Evolutionary conservation across 35 echinoderm and acorn worm species (phyloP).

Genomic region (Diadema setosum): DNA sequence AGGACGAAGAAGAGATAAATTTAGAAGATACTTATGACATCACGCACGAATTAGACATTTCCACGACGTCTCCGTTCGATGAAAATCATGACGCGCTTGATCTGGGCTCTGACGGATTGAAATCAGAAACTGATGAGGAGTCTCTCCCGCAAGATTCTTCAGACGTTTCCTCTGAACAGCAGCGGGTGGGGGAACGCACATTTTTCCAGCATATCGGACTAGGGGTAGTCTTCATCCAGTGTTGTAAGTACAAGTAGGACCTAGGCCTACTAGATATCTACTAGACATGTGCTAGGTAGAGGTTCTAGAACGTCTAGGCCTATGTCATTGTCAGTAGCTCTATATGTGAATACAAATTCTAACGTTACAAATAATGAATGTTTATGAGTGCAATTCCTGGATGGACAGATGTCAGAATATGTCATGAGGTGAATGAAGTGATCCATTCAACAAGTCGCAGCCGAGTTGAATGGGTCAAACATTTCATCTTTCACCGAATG

Average conservation of each 20-base stretch:
- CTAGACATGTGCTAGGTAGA: background rate
- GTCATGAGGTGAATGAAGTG: background rate
- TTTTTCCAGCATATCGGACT: background rate
- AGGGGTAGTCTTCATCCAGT: background rate
- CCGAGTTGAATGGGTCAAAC: no score
- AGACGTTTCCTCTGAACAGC: background rate
- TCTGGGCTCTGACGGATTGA: background rate
- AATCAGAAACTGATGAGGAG: background rate
- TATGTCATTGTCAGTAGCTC: background rate
- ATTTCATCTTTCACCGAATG: no score
- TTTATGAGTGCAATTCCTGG: background rate
- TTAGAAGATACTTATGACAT: background rate
- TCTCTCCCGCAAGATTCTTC: background rate
- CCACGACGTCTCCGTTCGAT: background rate
- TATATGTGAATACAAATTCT: background rate
- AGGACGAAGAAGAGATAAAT: background rate
- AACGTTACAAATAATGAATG: background rate
- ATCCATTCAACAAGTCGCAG: no score
- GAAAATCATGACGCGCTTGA: background rate
- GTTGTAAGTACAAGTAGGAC: background rate
- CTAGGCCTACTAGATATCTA: background rate
- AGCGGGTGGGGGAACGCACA: background rate
- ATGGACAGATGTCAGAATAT: background rate
- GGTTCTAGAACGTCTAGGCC: no score
- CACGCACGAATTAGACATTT: background rate